A percentile compares a stretch with the other conserved stretches of the same genome.
Conservation (phyloP, 23 tunicate genomes). For the Clavelina lepadiformis region DNA sequence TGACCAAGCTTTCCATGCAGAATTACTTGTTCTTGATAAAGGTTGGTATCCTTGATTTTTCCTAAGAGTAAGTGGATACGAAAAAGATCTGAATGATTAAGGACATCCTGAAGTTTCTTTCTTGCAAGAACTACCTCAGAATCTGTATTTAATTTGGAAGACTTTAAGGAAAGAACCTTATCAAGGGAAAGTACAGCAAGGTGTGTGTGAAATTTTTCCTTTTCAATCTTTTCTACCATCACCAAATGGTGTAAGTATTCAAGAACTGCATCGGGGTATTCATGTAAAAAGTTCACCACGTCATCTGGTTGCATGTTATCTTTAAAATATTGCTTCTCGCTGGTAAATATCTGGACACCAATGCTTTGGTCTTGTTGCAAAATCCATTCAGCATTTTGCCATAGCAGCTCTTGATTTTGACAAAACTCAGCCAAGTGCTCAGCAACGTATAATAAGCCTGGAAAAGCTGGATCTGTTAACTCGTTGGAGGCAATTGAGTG, state of each 20-base stretch:
- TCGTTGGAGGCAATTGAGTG: slow-evolving; percentile 10
- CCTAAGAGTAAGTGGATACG: slow-evolving; percentile 57
- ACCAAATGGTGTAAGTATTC: slow-evolving; percentile 67
- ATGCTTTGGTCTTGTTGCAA: slow-evolving; percentile 40
- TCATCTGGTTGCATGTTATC: slow-evolving; percentile 31
- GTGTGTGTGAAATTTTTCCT: slow-evolving; percentile 90
- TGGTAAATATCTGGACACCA: slow-evolving; percentile 55
- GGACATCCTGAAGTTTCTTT: slow-evolving; percentile 34
- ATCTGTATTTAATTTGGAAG: slow-evolving; percentile 6
- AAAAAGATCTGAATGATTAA: slow-evolving; percentile 54
- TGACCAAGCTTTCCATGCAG: slow-evolving; percentile 71
- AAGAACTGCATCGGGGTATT: slow-evolving; percentile 45
- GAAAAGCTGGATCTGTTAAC: slow-evolving; percentile 51
- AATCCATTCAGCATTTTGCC: slow-evolving; percentile 86
- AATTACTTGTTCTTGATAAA: slow-evolving; percentile 75
- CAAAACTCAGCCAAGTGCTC: slow-evolving; percentile 22
- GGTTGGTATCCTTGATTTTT: slow-evolving; percentile 46
- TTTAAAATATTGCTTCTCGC: neutral
- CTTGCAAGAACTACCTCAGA: slow-evolving; percentile 17
- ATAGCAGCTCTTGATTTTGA: slow-evolving; percentile 18
- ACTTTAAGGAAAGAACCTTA: slow-evolving; percentile 22
- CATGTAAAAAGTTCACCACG: slow-evolving; percentile 63
- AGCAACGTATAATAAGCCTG: slow-evolving; percentile 66
- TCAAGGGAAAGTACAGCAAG: slow-evolving; percentile 71
- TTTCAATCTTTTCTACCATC: slow-evolving; percentile 32